Percentiles rank a stretch among this genome's conserved stretches.
Conservation (phyloP, 2,113 vertebrate genomes). For the Cynopterus brachyotis region DNA sequence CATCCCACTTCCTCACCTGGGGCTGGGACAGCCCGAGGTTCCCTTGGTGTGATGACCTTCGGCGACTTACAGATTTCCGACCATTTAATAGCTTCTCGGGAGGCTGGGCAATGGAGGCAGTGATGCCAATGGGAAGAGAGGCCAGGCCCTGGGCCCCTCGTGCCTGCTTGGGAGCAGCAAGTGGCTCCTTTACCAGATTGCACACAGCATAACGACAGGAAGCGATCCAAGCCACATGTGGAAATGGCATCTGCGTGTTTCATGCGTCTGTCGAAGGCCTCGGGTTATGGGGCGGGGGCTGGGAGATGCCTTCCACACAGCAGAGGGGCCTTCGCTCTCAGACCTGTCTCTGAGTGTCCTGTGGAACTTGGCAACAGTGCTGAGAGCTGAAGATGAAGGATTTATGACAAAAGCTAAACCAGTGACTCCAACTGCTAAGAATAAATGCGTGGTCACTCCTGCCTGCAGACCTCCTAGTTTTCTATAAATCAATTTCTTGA, state of each 20-base stretch:
- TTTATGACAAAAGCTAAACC: constrained; percentile 43
- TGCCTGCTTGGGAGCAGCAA: neutral
- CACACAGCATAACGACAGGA: neutral
- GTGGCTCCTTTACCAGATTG: neutral
- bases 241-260: constrained; percentile 28
- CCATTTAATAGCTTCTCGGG: neutral
- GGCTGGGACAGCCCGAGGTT: neutral
- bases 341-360: constrained; percentile 6
- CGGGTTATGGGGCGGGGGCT: neutral
- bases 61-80: neutral
- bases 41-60: neutral
- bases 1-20: neutral
- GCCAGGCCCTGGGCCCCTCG: neutral
- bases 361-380: neutral
- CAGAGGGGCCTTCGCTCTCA: neutral
- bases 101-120: neutral
- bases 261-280: constrained; percentile 41
- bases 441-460: neutral
- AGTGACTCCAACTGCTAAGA: constrained; percentile 69
- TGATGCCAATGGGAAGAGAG: neutral
- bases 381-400: constrained; percentile 64
- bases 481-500: neutral
- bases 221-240: neutral
- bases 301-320: neutral
- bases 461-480: constrained; percentile 14